These are phyloP conservation scores for Nixonia krombeini DNA, from an alignment of 1,140 invertebrate species.

Conservation along the genomic window DNA sequence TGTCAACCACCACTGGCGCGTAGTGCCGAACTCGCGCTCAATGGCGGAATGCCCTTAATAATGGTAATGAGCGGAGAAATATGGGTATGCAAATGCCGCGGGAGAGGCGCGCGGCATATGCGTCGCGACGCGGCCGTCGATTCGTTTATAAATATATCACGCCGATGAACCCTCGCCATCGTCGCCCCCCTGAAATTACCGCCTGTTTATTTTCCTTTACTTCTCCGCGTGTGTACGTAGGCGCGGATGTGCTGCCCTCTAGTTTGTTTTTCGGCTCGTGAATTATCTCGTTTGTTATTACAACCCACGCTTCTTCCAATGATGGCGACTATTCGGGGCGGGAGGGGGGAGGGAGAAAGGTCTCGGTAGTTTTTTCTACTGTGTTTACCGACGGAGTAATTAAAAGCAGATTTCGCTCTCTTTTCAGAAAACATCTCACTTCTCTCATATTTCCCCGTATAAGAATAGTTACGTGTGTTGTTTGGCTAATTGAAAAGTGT, in stretches of 20 bases:
- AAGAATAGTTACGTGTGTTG: too few relatives aligned
- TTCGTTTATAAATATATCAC: neutral
- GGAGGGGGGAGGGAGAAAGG: too few relatives aligned
- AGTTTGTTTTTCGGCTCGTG: neutral
- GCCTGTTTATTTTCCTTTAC: neutral
- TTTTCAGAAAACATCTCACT: too few relatives aligned
- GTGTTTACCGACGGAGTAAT: too few relatives aligned
- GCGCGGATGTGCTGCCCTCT: neutral
- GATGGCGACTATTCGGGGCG: too few relatives aligned
- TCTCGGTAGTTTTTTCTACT: too few relatives aligned
- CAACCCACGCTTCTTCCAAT: neutral
- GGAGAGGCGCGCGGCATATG: slow-evolving; percentile 40
- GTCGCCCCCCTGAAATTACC: neutral
- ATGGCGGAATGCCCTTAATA: slow-evolving; percentile 59
- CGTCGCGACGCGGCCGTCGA: too few relatives aligned
- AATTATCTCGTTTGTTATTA: neutral
- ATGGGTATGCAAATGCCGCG: slow-evolving; percentile 59
- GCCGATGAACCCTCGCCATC: neutral
- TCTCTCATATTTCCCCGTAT: too few relatives aligned
- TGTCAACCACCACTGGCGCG: slow-evolving; percentile 51
- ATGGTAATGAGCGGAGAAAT: slow-evolving; percentile 68
- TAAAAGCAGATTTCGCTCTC: too few relatives aligned
- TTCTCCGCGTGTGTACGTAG: too few relatives aligned
- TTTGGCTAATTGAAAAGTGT: too few relatives aligned
- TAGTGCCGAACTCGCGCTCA: slow-evolving; percentile 51